Conservation (phyloP, 2,113 vertebrate species). For the Sander lucioperca region DNA sequence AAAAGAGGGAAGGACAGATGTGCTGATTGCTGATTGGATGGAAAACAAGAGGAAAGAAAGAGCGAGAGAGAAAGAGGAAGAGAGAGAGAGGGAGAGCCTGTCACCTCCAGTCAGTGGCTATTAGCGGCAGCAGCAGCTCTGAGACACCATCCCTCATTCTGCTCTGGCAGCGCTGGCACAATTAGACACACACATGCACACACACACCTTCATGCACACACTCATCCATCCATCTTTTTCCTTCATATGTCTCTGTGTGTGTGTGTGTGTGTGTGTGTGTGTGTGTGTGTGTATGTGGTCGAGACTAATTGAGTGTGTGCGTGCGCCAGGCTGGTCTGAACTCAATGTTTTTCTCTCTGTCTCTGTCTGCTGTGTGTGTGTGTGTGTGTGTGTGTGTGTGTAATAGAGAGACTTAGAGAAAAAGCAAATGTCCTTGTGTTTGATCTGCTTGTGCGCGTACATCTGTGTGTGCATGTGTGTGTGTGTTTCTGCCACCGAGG, state of each 20-base stretch:
- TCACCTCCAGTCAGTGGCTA: slow-evolving; percentile 81
- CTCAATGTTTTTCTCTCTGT: slow-evolving; percentile 65
- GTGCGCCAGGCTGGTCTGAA: slow-evolving; percentile 67
- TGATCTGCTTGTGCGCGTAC: slow-evolving; percentile 59
- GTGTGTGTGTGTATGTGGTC: slow-evolving; percentile 39
- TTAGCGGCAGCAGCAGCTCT: slow-evolving; percentile 78
- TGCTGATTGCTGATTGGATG: slow-evolving; percentile 78
- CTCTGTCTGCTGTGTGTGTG: slow-evolving; percentile 39
- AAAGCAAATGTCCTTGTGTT: slow-evolving; percentile 72
- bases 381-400: slow-evolving; percentile 38
- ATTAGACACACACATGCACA: slow-evolving; percentile 73
- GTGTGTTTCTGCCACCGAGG: slow-evolving; percentile 62
- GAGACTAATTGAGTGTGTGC: slow-evolving; percentile 73
- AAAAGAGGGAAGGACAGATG: slow-evolving; percentile 72
- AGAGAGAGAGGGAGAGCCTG: slow-evolving; percentile 61
- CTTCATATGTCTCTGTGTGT: slow-evolving; percentile 5
- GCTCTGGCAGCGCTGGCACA: slow-evolving; percentile 77
- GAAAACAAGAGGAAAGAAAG: slow-evolving; percentile 59
- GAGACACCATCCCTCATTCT: slow-evolving; percentile 81
- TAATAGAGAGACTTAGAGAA: slow-evolving; percentile 56
- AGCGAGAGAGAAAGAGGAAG: slow-evolving; percentile 10
- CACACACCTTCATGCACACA: slow-evolving; percentile 62
- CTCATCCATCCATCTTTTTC: slow-evolving; percentile 68
- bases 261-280: slow-evolving; percentile 33
- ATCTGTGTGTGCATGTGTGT: slow-evolving; percentile 37